Conservation (phyloP, 2,888 invertebrate species). For the Acanthococcus lagerstroemiae region DNA sequence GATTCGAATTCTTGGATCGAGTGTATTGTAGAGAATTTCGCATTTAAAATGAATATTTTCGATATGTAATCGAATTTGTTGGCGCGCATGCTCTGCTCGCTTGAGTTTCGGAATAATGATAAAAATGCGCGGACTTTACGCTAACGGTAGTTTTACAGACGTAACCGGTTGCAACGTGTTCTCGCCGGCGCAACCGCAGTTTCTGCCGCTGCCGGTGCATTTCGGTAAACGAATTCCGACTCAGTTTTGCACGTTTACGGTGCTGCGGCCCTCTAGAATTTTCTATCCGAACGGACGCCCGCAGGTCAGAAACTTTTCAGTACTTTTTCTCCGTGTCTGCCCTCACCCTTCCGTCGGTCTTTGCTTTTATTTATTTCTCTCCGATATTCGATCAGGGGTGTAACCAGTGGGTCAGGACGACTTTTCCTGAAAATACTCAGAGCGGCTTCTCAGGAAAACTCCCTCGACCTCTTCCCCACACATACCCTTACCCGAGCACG, state of each 20-base stretch:
- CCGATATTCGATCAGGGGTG: too few relatives aligned
- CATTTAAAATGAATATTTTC: background rate
- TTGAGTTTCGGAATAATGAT: background rate
- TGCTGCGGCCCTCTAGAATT: conserved; percentile 20
- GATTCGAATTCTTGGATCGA: background rate
- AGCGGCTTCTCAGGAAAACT: too few relatives aligned
- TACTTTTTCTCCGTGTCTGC: background rate
- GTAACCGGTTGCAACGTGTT: conserved; percentile 7
- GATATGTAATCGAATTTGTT: conserved; percentile 1
- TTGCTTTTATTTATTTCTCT: too few relatives aligned
- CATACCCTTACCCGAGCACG: too few relatives aligned
- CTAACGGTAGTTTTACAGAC: conserved; percentile 25
- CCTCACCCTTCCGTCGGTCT: background rate
- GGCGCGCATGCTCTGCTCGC: background rate
- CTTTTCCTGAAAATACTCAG: background rate
- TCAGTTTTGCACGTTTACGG: conserved; percentile 25
- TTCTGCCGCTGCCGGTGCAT: conserved; percentile 15
- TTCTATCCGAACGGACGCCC: conserved; percentile 13
- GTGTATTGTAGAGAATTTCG: background rate
- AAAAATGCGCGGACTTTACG: conserved; percentile 28
- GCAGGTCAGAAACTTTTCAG: background rate
- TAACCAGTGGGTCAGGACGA: background rate
- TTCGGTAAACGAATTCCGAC: conserved; percentile 21
- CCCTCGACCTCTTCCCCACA: too few relatives aligned
- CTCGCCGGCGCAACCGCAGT: conserved; percentile 8